phyloP scores from a whole-genome alignment of 2,113 vertebrate species.

The Alosa alosa region DNA sequence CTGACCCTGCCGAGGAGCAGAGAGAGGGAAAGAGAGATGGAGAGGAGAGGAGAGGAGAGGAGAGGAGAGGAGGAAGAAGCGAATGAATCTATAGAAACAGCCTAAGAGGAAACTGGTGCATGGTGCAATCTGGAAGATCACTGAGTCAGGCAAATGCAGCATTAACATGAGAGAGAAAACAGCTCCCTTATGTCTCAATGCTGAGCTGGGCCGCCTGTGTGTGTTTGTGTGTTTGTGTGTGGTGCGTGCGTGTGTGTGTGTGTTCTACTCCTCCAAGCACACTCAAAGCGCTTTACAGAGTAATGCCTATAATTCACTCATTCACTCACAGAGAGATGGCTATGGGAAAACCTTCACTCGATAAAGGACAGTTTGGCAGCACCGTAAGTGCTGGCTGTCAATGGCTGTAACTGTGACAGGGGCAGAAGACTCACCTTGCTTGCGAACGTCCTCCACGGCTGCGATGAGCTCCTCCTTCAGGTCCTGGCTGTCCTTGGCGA shows the following conservation, averaged over 20 bases:
- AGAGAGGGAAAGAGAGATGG: not conserved
- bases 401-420: not conserved
- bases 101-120: not conserved
- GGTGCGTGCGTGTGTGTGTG: too few species aligned
- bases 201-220: not conserved
- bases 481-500: constrained; percentile 96
- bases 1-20: not conserved
- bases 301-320: too few species aligned
- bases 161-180: not conserved
- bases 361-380: too few species aligned
- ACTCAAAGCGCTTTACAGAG: too few species aligned
- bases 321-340: too few species aligned
- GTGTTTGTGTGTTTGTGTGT: not conserved
- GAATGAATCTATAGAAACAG: not conserved
- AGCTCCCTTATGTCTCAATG: not conserved
- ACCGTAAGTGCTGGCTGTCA: not conserved
- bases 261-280: too few species aligned
- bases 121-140: not conserved
- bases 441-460: constrained; percentile 94
- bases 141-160: not conserved
- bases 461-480: constrained; percentile 93
- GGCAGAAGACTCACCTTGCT: constrained; percentile 80
- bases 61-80: not conserved
- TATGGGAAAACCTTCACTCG: too few species aligned
- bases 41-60: not conserved